Percentiles rank a stretch among this genome's conserved stretches.
phyloP scores from a whole-genome alignment of 2,888 invertebrate species.

The Tyria jacobaeae region DNA sequence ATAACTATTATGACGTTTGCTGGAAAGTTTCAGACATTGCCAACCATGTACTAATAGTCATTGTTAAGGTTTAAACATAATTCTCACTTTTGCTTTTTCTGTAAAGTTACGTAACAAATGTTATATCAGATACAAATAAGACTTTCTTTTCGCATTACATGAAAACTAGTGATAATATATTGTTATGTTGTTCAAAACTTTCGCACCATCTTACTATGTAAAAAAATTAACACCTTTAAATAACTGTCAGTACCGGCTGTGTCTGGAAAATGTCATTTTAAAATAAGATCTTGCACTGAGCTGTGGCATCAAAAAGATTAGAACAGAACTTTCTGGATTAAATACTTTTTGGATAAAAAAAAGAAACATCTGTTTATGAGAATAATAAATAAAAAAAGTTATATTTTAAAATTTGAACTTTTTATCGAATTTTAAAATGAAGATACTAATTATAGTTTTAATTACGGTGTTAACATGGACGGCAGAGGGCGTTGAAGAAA shows the following conservation, averaged over 20 bases:
- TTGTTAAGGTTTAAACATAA: background rate
- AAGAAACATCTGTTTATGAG: background rate
- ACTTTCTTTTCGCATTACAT: slow-evolving; percentile 48
- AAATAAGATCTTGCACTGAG: slow-evolving; percentile 32
- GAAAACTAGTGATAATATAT: slow-evolving; percentile 47
- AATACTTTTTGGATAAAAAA: background rate
- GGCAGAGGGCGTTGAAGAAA: slow-evolving; percentile 38
- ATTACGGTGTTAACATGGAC: slow-evolving; percentile 35
- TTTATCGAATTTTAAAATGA: slow-evolving; percentile 20
- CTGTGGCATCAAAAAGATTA: slow-evolving; percentile 27
- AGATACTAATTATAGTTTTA: slow-evolving; percentile 35
- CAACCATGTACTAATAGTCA: background rate
- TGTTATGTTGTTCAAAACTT: slow-evolving; percentile 52
- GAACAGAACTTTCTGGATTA: background rate
- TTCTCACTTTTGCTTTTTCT: background rate
- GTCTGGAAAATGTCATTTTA: slow-evolving; percentile 36
- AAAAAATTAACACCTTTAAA: slow-evolving; percentile 54
- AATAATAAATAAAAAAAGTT: background rate
- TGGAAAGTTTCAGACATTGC: background rate
- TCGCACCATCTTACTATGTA: slow-evolving; percentile 49
- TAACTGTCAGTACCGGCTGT: slow-evolving; percentile 10
- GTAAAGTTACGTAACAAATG: slow-evolving; percentile 29
- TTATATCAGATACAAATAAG: slow-evolving; percentile 42
- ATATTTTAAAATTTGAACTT: background rate
- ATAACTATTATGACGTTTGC: no score